A percentile compares a stretch with the other conserved stretches of the same genome.
Evolutionary conservation across 1,140 invertebrate genomes (phyloP).

Genomic region (Cotesia typhae): DNA sequence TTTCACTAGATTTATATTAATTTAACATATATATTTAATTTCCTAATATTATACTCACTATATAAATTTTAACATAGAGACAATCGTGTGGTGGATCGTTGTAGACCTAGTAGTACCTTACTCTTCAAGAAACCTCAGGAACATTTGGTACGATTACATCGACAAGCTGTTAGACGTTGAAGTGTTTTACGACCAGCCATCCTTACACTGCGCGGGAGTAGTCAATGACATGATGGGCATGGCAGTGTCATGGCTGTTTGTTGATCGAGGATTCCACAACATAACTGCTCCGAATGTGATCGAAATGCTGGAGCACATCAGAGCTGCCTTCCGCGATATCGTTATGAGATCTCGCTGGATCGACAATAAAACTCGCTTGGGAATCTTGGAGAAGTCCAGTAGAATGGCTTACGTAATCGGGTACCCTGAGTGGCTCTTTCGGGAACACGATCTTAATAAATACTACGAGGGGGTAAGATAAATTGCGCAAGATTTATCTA

Average conservation of each 20-base stretch:
- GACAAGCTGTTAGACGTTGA: conserved; percentile 56
- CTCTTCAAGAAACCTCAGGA: conserved; percentile 68
- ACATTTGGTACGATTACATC: conserved; percentile 58
- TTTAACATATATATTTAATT: not conserved
- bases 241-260: conserved; percentile 59
- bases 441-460: conserved; percentile 69
- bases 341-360: conserved; percentile 82
- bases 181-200: conserved; percentile 62
- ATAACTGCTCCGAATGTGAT: conserved; percentile 46
- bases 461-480: conserved; percentile 72
- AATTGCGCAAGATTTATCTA: no score
- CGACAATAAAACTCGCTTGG: conserved; percentile 80
- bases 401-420: conserved; percentile 80
- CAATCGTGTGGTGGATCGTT: conserved; percentile 75
- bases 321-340: conserved; percentile 77
- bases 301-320: conserved; percentile 74
- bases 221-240: conserved; percentile 75
- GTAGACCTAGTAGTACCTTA: conserved; percentile 73
- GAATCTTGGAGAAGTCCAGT: conserved; percentile 76
- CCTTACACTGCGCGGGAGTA: conserved; percentile 71
- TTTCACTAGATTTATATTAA: no score
- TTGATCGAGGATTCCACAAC: conserved; percentile 52
- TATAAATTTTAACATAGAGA: conserved; percentile 55
- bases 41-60: conserved; percentile 5
- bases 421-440: conserved; percentile 82